A percentile compares a stretch with the other conserved stretches of the same genome.
Conservation (phyloP, 2,888 invertebrate species). For the Stenotaenia linearis region DNA sequence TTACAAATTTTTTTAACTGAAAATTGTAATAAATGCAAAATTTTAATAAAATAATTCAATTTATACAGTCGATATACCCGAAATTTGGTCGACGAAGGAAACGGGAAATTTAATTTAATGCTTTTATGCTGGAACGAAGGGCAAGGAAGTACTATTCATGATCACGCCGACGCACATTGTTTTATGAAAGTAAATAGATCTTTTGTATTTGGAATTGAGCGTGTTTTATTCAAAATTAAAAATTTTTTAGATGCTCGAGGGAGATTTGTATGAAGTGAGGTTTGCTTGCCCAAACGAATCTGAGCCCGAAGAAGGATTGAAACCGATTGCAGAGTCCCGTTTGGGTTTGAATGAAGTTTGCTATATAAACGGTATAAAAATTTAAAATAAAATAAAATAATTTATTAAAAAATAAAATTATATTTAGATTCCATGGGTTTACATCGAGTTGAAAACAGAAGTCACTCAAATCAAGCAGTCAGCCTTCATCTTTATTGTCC, state of each 20-base stretch:
- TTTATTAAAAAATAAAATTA: neutral
- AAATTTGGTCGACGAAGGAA: constrained; percentile 91
- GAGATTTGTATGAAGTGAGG: constrained; percentile 50
- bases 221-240: too few relatives aligned
- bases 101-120: constrained; percentile 96
- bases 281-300: constrained; percentile 52
- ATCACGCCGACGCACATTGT: constrained; percentile 93
- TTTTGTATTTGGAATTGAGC: too few relatives aligned
- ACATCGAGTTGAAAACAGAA: constrained; percentile 91
- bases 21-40: too few relatives aligned
- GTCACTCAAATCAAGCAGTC: constrained; percentile 79
- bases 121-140: constrained; percentile 97
- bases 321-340: constrained; percentile 60
- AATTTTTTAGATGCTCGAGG: constrained; percentile 40
- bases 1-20: too few relatives aligned
- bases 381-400: too few relatives aligned
- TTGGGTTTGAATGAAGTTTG: constrained; percentile 72
- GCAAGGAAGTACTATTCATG: constrained; percentile 90
- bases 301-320: constrained; percentile 52
- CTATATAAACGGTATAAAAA: constrained; percentile 88
- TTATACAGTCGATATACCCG: constrained; percentile 95
- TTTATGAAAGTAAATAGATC: constrained; percentile 79
- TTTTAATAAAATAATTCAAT: too few relatives aligned
- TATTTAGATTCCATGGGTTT: constrained; percentile 81
- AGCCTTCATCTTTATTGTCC: constrained; percentile 94